Base-by-base conservation (phyloP, 2,797 vertebrate species). In the Spinibarbus caldwelli region DNA sequence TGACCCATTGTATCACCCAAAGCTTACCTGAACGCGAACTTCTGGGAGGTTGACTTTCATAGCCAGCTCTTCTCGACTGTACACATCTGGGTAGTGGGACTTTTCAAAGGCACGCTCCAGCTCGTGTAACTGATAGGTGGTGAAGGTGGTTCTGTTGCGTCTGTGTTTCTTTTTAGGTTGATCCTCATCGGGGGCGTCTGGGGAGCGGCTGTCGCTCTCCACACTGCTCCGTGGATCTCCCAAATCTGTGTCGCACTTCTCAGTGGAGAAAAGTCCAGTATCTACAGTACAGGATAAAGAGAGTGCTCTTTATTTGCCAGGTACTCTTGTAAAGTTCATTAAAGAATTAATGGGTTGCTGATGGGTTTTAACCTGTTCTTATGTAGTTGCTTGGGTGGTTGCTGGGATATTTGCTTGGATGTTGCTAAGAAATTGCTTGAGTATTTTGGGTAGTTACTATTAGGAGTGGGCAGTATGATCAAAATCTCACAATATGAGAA, bases 21-120 rank as follows among this genome's bases (percentile, higher is more conserved):
- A 43, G 59, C 93, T 90, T 93, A 98, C 97, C 97, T 98, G 98
- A 79, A 98, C 97, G 4, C 97, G 95, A 87, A 97, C 97, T 89
- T 98, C 96, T 0, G 97, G 97, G 80, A 98, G 93, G 91, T 97
- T 98, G 92, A 98, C 97, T 88, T 97, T 97, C 96, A 97, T 97
- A 10, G 97, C 97, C 90, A 97, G 88, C 91, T 98, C 97, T 89
- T 98, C 97, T 0, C 97, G 95, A 90, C 97, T 98, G 92, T 97
- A 97, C 52, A 97, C 96, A 2, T 99, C 97, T 0, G 97, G 97
- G 87, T 97, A 98, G 91, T 98, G 97, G 70, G 97, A 98, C 86
- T 96, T 97, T 91, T 98, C 97, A 0, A 98, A 98, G 15, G 97
- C 97, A 5, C 96, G 91, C 88, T 99, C 97, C 89, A 98, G 93